Conservation (phyloP, 2,888 invertebrate genomes). For the Notodonta dromedarius region DNA sequence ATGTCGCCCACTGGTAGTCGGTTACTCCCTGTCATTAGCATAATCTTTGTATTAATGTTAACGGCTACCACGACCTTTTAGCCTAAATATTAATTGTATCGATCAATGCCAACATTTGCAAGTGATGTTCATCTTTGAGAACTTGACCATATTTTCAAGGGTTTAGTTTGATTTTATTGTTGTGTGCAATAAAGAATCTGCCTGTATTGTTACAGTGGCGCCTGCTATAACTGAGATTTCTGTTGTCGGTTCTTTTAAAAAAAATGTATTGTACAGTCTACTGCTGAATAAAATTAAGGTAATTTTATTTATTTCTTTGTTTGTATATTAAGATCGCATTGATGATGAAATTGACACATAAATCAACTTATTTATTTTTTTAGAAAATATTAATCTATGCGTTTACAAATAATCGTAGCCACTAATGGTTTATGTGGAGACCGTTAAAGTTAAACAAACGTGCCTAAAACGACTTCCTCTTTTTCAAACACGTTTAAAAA, state of each 20-base stretch:
- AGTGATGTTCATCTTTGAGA: slow-evolving; percentile 6
- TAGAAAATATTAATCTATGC: background rate
- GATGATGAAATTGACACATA: no score
- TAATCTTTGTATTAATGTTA: slow-evolving; percentile 65
- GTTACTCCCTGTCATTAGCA: slow-evolving; percentile 61
- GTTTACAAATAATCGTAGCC: background rate
- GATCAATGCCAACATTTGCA: slow-evolving; percentile 34
- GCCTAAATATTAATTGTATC: slow-evolving; percentile 45
- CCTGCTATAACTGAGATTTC: no score
- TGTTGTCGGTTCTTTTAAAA: no score
- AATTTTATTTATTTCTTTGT: no score
- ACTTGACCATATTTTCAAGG: background rate
- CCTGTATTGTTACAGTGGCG: no score
- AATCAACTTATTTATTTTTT: background rate
- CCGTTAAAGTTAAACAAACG: slow-evolving; percentile 24
- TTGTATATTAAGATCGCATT: no score
- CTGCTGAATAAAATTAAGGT: no score
- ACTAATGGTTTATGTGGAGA: slow-evolving; percentile 15
- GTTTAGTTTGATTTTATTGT: background rate
- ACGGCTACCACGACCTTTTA: slow-evolving; percentile 67
- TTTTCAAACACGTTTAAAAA: slow-evolving; percentile 13
- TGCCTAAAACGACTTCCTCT: slow-evolving; percentile 15
- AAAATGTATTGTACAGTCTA: no score
- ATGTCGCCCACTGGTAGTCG: slow-evolving; percentile 59
- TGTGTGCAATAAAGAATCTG: background rate